Evolutionary conservation across 2,888 invertebrate species (phyloP), one percentile per base, ranked within the genome.

Genomic region (Sepiola atlantica): DNA sequence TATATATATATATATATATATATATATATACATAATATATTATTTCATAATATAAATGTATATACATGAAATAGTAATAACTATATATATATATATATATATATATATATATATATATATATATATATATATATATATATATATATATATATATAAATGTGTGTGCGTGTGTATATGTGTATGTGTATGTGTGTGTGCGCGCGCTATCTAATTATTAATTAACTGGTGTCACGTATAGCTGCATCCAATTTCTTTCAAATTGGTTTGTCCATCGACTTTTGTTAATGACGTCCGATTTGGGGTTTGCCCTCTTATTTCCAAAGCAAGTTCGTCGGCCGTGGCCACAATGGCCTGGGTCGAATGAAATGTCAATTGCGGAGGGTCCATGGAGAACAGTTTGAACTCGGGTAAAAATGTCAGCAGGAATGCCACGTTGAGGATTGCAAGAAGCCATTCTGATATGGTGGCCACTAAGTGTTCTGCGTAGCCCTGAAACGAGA

Each of bases 381-480:
- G 93, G 32, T 55, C 55, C 93, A 93, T 93, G 12, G 93, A 93
- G 55, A 96, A 96, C 93, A 95, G 95, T 94, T 95, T 95, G 94
- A 96, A 96, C 94, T 96, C 96, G 16, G 94, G 94, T 90, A 95
- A 95, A 94, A 96, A 96, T 55, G 96, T 95, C 8, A 95, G 94
- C 57, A 96, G 95, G 93, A 94, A 96, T 20, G 95, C 54, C 35
- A 96, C 95, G 1, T 95, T 95, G 45, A 95, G 91, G 16, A 96
- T 94, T 21, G 96, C 96, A 32, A 95, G 94, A 20, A 95, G 93
- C 96, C 96, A 96, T 94, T 96, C 96, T 1, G 96, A 95, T 45
- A 96, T 94, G 12, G 96, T 96, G 10, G 96, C 95, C 24, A 95
- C 94, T 28, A 96, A 94, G 91, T 96, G 96, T 90, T 95, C 95